A percentile compares a stretch with the other conserved stretches of the same genome.
phyloP scores from a whole-genome alignment of 1,140 invertebrate species.

The Caenorhabditis inopinata region DNA sequence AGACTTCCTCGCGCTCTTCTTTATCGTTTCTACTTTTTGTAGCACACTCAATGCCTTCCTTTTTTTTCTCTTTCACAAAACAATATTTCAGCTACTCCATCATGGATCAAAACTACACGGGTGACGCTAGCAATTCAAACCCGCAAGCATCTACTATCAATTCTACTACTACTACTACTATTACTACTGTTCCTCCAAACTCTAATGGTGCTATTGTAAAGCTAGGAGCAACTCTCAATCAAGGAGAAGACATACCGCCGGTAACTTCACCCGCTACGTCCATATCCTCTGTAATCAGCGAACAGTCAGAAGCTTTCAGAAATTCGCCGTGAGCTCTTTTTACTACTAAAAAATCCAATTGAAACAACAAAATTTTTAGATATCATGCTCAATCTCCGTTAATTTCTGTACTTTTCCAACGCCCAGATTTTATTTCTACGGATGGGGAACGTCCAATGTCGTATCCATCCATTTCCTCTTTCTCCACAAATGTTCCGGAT shows the following conservation, averaged over 20 bases:
- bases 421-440: neutral
- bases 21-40: neutral
- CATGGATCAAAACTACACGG: neutral
- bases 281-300: neutral
- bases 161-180: neutral
- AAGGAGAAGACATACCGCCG: conserved; percentile 10
- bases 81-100: neutral
- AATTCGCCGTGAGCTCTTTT: conserved; percentile 26
- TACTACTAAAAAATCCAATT: neutral
- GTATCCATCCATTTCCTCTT: neutral
- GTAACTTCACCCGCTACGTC: neutral
- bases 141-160: neutral
- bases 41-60: too few species aligned
- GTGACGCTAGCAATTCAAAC: neutral
- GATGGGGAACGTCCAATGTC: neutral
- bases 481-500: conserved; percentile 5
- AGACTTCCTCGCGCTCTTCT: neutral
- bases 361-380: neutral
- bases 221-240: neutral
- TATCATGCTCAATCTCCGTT: neutral
- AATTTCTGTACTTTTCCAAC: neutral
- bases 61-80: neutral
- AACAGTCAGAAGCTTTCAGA: neutral
- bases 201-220: neutral
- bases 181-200: too few species aligned